phyloP scores from a whole-genome alignment of 2,888 invertebrate genomes.

The Deilephila porcellus region DNA sequence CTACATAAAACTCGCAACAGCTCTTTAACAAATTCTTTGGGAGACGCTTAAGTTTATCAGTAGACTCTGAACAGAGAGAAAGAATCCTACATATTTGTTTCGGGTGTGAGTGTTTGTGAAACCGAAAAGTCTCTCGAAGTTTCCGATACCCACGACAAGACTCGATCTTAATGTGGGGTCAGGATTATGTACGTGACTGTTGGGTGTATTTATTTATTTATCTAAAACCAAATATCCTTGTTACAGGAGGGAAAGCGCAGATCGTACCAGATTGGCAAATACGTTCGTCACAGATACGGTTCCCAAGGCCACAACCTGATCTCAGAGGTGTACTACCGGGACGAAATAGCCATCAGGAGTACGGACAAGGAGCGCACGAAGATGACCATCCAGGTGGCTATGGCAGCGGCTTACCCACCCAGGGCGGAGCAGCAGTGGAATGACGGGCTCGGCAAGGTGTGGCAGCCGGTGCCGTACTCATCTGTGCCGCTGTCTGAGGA shows the following conservation, averaged over 20 bases:
- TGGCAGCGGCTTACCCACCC: constrained; percentile 74
- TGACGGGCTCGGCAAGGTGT: constrained; percentile 68
- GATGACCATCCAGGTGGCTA: constrained; percentile 73
- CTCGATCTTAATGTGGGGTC: too few species aligned
- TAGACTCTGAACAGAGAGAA: too few species aligned
- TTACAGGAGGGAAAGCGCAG: constrained; percentile 67
- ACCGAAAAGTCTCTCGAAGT: too few species aligned
- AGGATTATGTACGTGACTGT: too few species aligned
- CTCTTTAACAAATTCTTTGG: too few species aligned
- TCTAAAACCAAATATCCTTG: background rate
- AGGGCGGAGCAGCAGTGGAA: constrained; percentile 74
- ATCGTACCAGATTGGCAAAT: constrained; percentile 71
- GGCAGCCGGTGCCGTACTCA: constrained; percentile 76
- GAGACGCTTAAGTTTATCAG: too few species aligned
- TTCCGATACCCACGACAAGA: too few species aligned
- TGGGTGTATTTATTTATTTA: too few species aligned
- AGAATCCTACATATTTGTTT: too few species aligned
- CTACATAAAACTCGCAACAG: too few species aligned
- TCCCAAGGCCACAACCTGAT: constrained; percentile 56
- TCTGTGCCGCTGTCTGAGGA: constrained; percentile 69
- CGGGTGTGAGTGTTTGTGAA: too few species aligned
- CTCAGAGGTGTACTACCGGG: constrained; percentile 63
- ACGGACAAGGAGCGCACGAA: constrained; percentile 79
- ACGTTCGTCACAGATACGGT: constrained; percentile 67
- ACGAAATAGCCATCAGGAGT: constrained; percentile 67